Percentiles rank a stretch among this genome's conserved stretches.
Evolutionary conservation across 2,797 vertebrate genomes (phyloP).

Genomic region (Typhlichthys subterraneus): DNA sequence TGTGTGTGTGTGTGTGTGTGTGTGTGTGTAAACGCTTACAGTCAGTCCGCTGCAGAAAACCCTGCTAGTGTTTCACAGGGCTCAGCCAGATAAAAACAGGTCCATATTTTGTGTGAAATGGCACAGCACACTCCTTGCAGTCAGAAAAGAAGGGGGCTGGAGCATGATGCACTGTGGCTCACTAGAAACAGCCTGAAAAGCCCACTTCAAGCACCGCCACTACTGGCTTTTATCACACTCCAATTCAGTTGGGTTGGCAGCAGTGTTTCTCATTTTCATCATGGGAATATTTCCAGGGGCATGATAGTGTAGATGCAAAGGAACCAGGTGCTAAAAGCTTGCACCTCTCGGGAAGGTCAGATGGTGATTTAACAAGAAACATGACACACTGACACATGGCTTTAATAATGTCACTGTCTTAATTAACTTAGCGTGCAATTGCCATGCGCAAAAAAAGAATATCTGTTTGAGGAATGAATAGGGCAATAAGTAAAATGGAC

Average conservation of each 20-base stretch:
- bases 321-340: constrained; percentile 47
- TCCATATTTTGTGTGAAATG: constrained; percentile 12
- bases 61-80: constrained; percentile 3
- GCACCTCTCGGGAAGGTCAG: constrained; percentile 65
- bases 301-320: constrained; percentile 25
- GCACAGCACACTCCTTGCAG: constrained; percentile 4
- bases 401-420: constrained; percentile 73
- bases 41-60: constrained; percentile 20
- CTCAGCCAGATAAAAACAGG: constrained; percentile 9
- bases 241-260: constrained; percentile 4
- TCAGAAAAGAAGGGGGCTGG: constrained; percentile 3
- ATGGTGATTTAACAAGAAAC: constrained; percentile 70
- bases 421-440: constrained; percentile 64
- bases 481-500: constrained; percentile 55
- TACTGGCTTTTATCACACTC: background rate
- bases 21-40: background rate
- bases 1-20: background rate
- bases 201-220: background rate
- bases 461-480: constrained; percentile 48
- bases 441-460: constrained; percentile 41
- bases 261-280: constrained; percentile 5
- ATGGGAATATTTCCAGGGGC: constrained; percentile 14
- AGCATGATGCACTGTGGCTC: background rate
- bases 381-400: constrained; percentile 43
- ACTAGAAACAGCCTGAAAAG: constrained; percentile 5